phyloP scores from a whole-genome alignment of 2,888 invertebrate species.

The Eristalis tenax region DNA sequence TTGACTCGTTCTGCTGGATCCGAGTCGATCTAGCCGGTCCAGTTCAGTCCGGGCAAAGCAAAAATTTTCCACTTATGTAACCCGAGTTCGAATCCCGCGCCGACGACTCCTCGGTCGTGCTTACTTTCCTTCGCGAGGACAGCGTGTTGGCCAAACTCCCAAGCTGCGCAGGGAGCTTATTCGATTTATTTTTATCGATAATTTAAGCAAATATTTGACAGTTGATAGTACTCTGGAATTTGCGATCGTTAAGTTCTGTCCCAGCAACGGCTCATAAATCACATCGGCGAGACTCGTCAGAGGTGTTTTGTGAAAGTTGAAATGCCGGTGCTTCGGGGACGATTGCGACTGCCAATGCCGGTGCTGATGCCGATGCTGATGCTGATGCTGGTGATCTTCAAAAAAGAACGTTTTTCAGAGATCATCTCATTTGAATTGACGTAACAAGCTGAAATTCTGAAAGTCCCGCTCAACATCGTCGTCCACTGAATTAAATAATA shows the following conservation, averaged over 20 bases:
- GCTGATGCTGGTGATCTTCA: neutral
- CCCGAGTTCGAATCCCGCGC: neutral
- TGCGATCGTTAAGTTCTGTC: constrained; percentile 17
- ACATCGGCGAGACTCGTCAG: neutral
- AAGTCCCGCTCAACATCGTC: neutral
- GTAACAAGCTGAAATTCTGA: constrained; percentile 18
- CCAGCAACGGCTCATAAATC: neutral
- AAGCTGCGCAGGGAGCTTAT: neutral
- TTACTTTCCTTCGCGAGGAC: neutral
- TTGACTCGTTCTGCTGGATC: neutral
- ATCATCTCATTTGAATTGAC: constrained; percentile 53
- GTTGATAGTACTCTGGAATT: constrained; percentile 40
- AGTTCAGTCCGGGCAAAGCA: too few species aligned
- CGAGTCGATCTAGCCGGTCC: neutral
- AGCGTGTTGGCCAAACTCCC: neutral
- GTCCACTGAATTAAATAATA: constrained; percentile 25
- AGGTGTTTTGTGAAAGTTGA: constrained; percentile 48
- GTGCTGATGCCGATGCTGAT: too few species aligned
- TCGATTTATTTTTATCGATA: constrained; percentile 40
- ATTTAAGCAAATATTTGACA: constrained; percentile 38
- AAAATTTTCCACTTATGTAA: neutral
- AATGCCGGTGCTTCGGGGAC: constrained; percentile 2
- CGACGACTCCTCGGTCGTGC: constrained; percentile 35
- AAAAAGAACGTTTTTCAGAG: constrained; percentile 1
- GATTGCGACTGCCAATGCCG: neutral